Base-by-base conservation (phyloP, 1,140 invertebrate species). In the Oscheius sp. region DNA sequence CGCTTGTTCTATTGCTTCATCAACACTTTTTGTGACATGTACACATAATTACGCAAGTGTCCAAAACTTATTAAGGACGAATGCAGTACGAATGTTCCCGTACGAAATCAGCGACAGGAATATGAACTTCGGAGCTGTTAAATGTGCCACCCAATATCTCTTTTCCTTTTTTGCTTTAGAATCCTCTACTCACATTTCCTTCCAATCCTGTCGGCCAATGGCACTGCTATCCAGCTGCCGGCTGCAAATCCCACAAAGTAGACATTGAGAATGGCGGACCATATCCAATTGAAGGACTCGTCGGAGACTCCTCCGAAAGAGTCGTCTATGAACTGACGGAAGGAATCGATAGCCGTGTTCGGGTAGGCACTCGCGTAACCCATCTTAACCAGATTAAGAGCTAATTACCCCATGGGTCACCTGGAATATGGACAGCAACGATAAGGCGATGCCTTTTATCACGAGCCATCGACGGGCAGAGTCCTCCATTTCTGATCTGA, bases 311-410 rank as follows among this genome's bases (percentile, higher is more conserved):
- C 23, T 1, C 45, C 35, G 2, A 31, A 10, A 1, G 59, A 73
- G 18, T 78, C 38, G 29, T 79, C 76, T 15, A 79, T 35, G 59
- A 73, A 78, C 20, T 34, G 13, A 13, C 61, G 64, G 58, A 79
- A 79, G 29, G 45, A 46, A 15, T 69, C 73, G 1, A 78, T 76
- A 2, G 77, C 74, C 18, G 76, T 79, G 38, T 79, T 79, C 2
- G 70, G 68, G 45, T 79, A 79, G 1, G 78, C 76, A 52, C 73
- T 78, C 20, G 67, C 76, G 36, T 78, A 79, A 3, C 78, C 78
- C 76, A 79, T 78, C 77, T 79, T 49, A 55, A 77, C 3, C 29
- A 20, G 36, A 23, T 20, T 29, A 55, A 2, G 1, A 35, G 36
- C 7, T 15, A 2, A 2, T 15, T 15, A 23, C 23, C 10, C 10